A percentile compares a stretch with the other conserved stretches of the same genome.
Conservation (phyloP, 2,888 invertebrate genomes). For the Xestia ashworthii region DNA sequence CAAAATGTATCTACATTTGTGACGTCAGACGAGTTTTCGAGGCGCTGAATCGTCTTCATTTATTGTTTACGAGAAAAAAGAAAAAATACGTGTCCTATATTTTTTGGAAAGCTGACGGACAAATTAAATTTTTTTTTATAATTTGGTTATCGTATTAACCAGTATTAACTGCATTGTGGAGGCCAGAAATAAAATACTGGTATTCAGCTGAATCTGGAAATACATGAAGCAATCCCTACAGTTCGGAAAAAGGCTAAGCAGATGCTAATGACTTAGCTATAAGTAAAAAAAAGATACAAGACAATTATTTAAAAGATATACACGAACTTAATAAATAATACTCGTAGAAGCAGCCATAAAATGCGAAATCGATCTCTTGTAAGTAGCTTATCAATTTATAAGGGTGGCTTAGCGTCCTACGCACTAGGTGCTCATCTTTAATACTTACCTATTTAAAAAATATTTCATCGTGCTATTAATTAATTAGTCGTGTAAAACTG, state of each 20-base stretch:
- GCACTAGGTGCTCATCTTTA: slow-evolving; percentile 72
- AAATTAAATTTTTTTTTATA: no score
- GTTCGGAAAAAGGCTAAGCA: background rate
- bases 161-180: background rate
- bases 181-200: background rate
- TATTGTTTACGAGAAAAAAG: no score
- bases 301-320: slow-evolving; percentile 53
- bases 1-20: no score
- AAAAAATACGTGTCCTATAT: no score
- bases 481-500: background rate
- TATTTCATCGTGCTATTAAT: slow-evolving; percentile 23
- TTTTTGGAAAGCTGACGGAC: no score
- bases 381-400: slow-evolving; percentile 85
- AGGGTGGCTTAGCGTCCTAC: slow-evolving; percentile 77
- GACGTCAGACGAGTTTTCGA: no score
- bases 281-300: background rate
- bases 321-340: slow-evolving; percentile 43
- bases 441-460: slow-evolving; percentile 24
- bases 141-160: background rate
- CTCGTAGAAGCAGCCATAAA: slow-evolving; percentile 39
- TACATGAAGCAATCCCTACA: background rate
- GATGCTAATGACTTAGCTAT: background rate
- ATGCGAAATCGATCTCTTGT: slow-evolving; percentile 78
- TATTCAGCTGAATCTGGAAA: background rate
- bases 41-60: no score